Base-by-base conservation (phyloP, 2,888 invertebrate species). In the Dromius quadrimaculatus region DNA sequence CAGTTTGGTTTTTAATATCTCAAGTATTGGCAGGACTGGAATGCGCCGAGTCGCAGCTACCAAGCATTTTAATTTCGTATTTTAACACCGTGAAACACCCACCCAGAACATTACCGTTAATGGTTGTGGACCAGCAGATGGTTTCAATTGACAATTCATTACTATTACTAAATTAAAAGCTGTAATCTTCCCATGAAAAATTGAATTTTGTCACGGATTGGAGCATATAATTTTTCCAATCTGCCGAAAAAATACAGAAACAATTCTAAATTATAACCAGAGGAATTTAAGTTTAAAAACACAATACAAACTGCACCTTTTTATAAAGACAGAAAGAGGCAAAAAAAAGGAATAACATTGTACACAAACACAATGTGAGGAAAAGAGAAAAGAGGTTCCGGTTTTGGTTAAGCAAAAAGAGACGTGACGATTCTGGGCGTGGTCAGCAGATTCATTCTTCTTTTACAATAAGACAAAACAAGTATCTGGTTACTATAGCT, bases 401-500 rank as follows among this genome's bases (percentile, higher is more conserved):
- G 74, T 75, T 76, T 74, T 75, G 73, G 75, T 74, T 73, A 75
- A 75, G 74, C 74, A 75, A 78, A 79, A 77, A 77, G 79, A 80
- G 80, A 81, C 79, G 82, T 82, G 82, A 76, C 74, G 80, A 81
- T 78, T 78, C 78, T 78, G 79, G 83, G 82, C 82, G 82, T 78
- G 78, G 80, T 77, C 78, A 77, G 64, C 75, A 79, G 80, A 80
- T 80, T 81, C 81, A 81, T 81, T 81, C 80, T 79, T 78, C 79
- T 81, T 81, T 80, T 80, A 79, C 81, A 82, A 81, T 82, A 77
- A 76, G 75, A 77, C 76, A 76, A n/a, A 77, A 78, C 77, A 81
- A 80, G 80, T 78, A 76, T 76, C 79, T 77, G 77, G 82, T 81
- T 83, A 81, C 82, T 83, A 83, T 82, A 83, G 82, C 83, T 83